phyloP scores from a whole-genome alignment of 2,888 invertebrate species.

The Stenolophus ochropezus region DNA sequence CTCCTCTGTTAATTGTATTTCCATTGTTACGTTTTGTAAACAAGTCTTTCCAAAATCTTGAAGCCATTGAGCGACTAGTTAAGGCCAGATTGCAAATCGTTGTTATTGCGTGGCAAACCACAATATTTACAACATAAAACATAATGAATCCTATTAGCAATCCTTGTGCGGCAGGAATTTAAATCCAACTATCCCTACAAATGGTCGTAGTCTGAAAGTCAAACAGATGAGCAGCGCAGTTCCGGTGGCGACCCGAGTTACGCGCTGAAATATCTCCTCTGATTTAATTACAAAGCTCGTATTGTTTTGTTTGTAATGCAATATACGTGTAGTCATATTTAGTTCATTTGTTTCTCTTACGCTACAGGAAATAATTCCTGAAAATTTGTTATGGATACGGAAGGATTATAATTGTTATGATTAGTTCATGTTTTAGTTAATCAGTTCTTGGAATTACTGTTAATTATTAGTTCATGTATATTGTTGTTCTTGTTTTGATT shows the following conservation, averaged over 20 bases:
- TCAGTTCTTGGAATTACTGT: background rate
- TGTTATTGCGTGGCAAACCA: background rate
- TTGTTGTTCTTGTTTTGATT: no score
- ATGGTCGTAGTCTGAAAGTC: conserved; percentile 2
- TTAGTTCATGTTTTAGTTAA: background rate
- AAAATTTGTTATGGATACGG: background rate
- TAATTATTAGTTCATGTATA: background rate
- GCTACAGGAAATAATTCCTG: background rate
- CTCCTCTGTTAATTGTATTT: no score
- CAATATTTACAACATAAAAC: background rate
- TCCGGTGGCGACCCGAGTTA: background rate
- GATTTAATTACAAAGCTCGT: conserved; percentile 13
- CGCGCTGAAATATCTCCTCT: conserved; percentile 2
- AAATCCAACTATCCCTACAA: background rate
- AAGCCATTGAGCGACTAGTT: background rate
- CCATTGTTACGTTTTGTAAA: no score
- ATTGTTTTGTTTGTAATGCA: conserved; percentile 31
- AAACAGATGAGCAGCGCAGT: background rate
- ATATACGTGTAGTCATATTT: conserved; percentile 22
- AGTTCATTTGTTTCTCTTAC: background rate
- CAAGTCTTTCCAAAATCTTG: background rate
- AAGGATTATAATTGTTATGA: background rate
- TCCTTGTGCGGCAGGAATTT: background rate
- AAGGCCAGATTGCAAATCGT: background rate
- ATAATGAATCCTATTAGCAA: background rate